These are phyloP conservation scores for Ailuropoda melanoleuca DNA, from an alignment of 2,113 vertebrate genomes.

Conservation along the genomic window DNA sequence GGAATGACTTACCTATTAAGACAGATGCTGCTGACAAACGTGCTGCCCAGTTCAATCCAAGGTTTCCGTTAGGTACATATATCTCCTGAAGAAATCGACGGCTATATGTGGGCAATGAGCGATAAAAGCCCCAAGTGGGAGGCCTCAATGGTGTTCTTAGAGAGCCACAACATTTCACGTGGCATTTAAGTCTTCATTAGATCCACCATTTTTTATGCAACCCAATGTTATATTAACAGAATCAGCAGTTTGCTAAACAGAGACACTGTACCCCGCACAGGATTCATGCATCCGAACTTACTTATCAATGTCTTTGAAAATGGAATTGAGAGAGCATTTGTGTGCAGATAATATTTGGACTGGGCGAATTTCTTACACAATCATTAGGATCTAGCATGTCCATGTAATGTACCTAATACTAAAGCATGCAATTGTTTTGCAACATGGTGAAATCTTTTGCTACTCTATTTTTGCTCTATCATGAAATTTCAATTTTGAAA, in stretches of 20 bases:
- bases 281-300: neutral
- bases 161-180: neutral
- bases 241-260: neutral
- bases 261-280: neutral
- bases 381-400: neutral
- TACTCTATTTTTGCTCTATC: neutral
- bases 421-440: neutral
- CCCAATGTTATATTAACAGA: neutral
- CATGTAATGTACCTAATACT: neutral
- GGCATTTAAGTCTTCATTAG: conserved; percentile 21
- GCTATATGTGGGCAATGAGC: neutral
- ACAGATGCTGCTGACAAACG: neutral
- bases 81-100: neutral
- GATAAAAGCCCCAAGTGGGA: neutral
- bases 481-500: neutral
- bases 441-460: neutral
- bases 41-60: neutral
- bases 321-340: neutral
- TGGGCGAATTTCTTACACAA: neutral
- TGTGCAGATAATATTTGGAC: neutral
- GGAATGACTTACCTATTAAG: neutral
- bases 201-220: neutral
- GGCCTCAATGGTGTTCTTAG: neutral
- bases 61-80: conserved; percentile 7
- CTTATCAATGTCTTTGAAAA: neutral